Evolutionary conservation across 2,113 vertebrate species (phyloP).

Genomic region (Urocitellus parryii): DNA sequence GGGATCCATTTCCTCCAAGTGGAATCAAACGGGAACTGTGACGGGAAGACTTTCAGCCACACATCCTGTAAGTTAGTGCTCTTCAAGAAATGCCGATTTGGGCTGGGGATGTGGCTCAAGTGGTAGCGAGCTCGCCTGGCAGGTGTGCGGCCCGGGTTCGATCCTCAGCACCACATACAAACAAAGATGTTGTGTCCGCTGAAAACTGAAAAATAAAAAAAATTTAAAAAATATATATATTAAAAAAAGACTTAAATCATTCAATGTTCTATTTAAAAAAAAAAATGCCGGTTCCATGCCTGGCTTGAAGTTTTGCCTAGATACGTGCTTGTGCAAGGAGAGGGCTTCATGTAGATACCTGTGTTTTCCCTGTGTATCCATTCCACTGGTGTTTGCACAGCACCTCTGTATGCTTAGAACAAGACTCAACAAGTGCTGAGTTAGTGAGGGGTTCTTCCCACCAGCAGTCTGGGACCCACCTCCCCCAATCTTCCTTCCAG

Average conservation of each 20-base stretch:
- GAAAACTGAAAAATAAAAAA: too few species aligned
- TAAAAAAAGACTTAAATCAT: too few species aligned
- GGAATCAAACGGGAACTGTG: slow-evolving; percentile 92
- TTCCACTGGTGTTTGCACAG: background rate
- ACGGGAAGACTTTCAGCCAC: slow-evolving; percentile 94
- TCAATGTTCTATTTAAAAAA: too few species aligned
- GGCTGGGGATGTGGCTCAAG: too few species aligned
- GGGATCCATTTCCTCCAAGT: slow-evolving; percentile 86
- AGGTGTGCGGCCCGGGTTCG: too few species aligned
- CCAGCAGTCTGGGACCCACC: background rate
- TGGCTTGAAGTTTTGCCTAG: background rate
- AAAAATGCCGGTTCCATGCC: background rate
- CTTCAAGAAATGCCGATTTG: background rate
- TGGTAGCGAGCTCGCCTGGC: too few species aligned
- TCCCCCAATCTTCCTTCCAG: background rate
- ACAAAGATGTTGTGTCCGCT: too few species aligned
- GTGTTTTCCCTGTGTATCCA: background rate
- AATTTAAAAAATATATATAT: too few species aligned
- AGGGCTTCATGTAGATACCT: too few species aligned
- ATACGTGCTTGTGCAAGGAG: background rate
- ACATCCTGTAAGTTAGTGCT: slow-evolving; percentile 90
- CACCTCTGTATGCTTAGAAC: background rate
- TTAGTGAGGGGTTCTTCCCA: background rate
- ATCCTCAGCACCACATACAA: too few species aligned
- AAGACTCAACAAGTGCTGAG: background rate